Conservation (phyloP, 2,113 vertebrate genomes). For the Tupaia tana region DNA sequence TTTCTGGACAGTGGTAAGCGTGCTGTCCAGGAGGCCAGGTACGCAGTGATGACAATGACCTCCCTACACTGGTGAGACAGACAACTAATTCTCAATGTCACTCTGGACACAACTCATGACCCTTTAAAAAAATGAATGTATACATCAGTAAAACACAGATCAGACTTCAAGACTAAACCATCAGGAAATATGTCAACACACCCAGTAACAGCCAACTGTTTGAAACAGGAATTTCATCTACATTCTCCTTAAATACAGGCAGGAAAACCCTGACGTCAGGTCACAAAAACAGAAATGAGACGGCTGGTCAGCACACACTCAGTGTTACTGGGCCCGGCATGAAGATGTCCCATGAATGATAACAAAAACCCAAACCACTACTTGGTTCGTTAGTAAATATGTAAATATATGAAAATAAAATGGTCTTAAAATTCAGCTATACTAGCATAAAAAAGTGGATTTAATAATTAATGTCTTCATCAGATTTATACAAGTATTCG, state of each 20-base stretch:
- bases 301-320: constrained; percentile 23
- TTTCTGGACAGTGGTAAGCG: constrained; percentile 42
- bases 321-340: background rate
- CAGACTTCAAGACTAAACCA: constrained; percentile 6
- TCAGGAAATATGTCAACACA: constrained; percentile 23
- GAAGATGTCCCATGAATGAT: constrained; percentile 8
- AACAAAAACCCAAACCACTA: background rate
- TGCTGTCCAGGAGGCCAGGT: background rate
- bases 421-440: constrained; percentile 37
- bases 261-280: constrained; percentile 67
- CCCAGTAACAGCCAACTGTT: background rate
- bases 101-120: constrained; percentile 54
- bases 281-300: constrained; percentile 70
- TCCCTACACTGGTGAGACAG: constrained; percentile 26
- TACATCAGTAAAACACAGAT: constrained; percentile 31
- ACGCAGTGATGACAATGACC: constrained; percentile 53
- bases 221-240: constrained; percentile 71
- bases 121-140: constrained; percentile 56
- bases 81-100: constrained; percentile 42
- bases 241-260: constrained; percentile 66
- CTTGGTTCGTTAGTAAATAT: background rate
- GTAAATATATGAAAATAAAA: constrained; percentile 29
- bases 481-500: background rate
- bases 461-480: constrained; percentile 51
- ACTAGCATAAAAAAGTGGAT: constrained; percentile 1